Evolutionary conservation across 2,797 vertebrate genomes (phyloP), one percentile per base, ranked within the genome.

Genomic region (Danionella dracula): DNA sequence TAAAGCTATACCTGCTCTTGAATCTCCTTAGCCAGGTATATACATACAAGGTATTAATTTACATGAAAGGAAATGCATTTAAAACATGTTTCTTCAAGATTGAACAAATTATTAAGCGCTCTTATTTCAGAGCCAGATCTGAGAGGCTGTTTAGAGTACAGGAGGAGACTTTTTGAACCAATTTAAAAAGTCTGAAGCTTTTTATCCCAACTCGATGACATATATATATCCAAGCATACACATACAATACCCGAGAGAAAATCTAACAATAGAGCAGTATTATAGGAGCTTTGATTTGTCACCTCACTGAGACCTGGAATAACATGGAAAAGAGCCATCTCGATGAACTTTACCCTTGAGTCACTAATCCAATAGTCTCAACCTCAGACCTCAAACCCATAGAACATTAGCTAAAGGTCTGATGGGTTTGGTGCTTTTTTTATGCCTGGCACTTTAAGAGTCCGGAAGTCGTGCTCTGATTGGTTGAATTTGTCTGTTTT

Each of bases 231-330:
- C 21, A 17, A 41, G 55, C 27, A 57, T 57, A 54, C 17, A 27
- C 51, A 40, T 38, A 55, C 44, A 49, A 41, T 15, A 49, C 57
- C 41, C 23, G 29, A 21, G 66, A 63, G 8, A 42, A 20, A 69
- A 61, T 38, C 16, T 35, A 42, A 23, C 50, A 4, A 31, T 45
- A 31, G 15, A 42, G 15, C 21, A 38, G 37, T 13, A 57, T 57
- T 42, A 69, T 9, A 51, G 57, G 41, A 64, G 49, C 55, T 70
- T 60, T 57, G 35, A 70, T 70, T 69, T 73, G 53, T 54, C 50
- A 55, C 61, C 57, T 57, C 58, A 71, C 60, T 59, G 61, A 55
- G 61, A 15, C 19, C 37, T 32, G 29, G 37, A 37, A 61, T 37
- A 37, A 67, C 53, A 40, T 13, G 12, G 12, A 38, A 64, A 29